Evolutionary conservation across 1,140 invertebrate genomes (phyloP).

Genomic region (Tetragonula clypearis): DNA sequence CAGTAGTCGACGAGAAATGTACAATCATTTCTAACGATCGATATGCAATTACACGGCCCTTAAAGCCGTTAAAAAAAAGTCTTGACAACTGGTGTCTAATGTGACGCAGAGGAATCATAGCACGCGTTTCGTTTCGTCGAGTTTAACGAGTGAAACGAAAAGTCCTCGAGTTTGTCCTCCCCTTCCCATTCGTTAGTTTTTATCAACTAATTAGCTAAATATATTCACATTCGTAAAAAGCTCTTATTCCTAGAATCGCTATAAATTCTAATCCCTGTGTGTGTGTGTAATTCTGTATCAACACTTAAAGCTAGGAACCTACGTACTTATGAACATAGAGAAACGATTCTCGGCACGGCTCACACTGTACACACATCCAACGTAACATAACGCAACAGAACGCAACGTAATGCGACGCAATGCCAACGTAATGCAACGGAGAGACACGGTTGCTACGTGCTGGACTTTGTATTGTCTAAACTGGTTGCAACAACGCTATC

Average conservation of each 20-base stretch:
- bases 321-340: conserved; percentile 55
- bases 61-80: conserved; percentile 12
- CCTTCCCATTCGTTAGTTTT: neutral
- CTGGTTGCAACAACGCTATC: conserved; percentile 5
- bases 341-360: conserved; percentile 54
- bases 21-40: conserved; percentile 46
- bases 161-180: neutral
- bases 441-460: conserved; percentile 55
- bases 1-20: conserved; percentile 34
- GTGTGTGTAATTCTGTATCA: conserved; percentile 68
- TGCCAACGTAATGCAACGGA: neutral
- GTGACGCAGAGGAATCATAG: neutral
- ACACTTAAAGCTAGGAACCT: conserved; percentile 65
- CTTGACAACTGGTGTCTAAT: neutral
- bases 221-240: conserved; percentile 57
- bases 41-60: conserved; percentile 51
- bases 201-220: conserved; percentile 21
- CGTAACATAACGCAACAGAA: neutral
- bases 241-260: conserved; percentile 55
- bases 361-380: conserved; percentile 33
- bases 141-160: neutral
- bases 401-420: neutral
- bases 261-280: conserved; percentile 70
- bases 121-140: neutral
- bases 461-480: conserved; percentile 43